These are phyloP conservation scores for Dicrurus megarhynchus DNA, from an alignment of 2,113 vertebrate genomes.

Conservation along the genomic window DNA sequence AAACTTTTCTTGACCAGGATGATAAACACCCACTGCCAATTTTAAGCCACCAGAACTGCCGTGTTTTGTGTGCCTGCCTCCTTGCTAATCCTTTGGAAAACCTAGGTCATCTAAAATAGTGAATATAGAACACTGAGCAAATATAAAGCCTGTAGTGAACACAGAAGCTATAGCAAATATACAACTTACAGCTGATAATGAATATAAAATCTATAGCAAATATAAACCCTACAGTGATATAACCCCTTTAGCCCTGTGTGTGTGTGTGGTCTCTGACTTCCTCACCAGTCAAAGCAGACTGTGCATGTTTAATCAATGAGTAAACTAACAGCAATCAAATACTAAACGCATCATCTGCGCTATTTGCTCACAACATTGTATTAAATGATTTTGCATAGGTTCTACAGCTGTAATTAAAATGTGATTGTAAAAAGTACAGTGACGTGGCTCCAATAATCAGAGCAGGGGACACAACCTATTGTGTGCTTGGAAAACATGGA, in stretches of 20 bases:
- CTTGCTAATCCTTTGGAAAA: background rate
- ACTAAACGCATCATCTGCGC: constrained; percentile 2
- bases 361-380: constrained; percentile 62
- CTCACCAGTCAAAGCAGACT: background rate
- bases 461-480: background rate
- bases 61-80: background rate
- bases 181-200: background rate
- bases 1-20: background rate
- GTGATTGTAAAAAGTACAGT: constrained; percentile 1
- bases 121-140: background rate
- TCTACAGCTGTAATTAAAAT: constrained; percentile 40
- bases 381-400: constrained; percentile 42
- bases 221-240: background rate
- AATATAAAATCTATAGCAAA: background rate
- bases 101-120: background rate
- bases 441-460: background rate
- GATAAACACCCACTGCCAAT: background rate
- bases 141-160: background rate
- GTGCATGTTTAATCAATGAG: constrained; percentile 50
- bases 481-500: background rate
- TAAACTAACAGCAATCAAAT: constrained; percentile 56
- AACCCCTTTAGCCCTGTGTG: background rate
- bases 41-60: background rate
- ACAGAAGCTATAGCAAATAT: background rate
- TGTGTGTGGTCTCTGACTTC: background rate